Conservation (phyloP, 2,797 vertebrate species). For the Phylloscopus collybita region DNA sequence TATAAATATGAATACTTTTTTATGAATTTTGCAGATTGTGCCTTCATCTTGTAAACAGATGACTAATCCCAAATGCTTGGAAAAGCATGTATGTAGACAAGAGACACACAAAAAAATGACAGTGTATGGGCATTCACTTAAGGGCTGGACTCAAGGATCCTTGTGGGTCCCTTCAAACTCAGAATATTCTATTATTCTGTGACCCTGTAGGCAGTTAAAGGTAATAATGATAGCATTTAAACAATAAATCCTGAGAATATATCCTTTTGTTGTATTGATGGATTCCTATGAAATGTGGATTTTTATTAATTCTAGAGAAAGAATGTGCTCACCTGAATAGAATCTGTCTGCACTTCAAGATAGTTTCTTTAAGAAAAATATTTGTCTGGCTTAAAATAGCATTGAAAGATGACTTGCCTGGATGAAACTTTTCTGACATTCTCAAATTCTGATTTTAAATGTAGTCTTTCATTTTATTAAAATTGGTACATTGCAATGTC, state of each 20-base stretch:
- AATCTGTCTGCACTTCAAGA: neutral
- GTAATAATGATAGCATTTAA: neutral
- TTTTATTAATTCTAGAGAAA: neutral
- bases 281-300: neutral
- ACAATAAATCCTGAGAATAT: neutral
- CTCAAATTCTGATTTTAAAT: constrained; percentile 55
- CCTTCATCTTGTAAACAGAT: neutral
- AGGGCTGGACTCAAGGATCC: neutral
- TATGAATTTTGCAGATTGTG: neutral
- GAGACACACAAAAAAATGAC: neutral
- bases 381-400: constrained; percentile 36
- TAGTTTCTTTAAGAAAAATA: neutral
- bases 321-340: constrained; percentile 17
- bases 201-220: neutral
- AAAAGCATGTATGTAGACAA: neutral
- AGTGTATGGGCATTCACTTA: neutral
- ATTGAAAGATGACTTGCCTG: constrained; percentile 39
- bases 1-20: neutral
- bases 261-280: neutral
- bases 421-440: constrained; percentile 28
- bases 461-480: neutral
- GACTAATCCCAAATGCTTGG: neutral
- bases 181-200: neutral
- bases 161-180: neutral
- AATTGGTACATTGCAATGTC: constrained; percentile 61